Evolutionary conservation across 1,140 invertebrate genomes (phyloP).

Genomic region (Aricia agestis): DNA sequence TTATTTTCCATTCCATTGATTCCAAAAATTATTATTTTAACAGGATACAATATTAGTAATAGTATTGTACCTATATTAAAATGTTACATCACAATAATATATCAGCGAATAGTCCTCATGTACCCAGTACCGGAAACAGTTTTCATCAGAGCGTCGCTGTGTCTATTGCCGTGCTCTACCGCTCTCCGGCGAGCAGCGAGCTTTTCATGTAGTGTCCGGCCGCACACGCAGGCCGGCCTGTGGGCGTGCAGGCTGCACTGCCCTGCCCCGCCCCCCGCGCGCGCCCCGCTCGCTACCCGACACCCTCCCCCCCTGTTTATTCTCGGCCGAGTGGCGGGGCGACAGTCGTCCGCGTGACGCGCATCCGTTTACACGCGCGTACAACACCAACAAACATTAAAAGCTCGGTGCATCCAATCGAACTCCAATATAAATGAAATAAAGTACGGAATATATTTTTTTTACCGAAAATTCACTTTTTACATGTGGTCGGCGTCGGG

Average conservation of each 20-base stretch:
- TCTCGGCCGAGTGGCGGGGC: conserved; percentile 63
- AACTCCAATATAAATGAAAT: conserved; percentile 49
- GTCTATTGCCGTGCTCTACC: conserved; percentile 21
- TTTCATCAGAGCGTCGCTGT: conserved; percentile 18
- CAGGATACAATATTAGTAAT: too few relatives aligned
- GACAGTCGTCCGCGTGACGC: conserved; percentile 71
- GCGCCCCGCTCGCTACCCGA: background rate
- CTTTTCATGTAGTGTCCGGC: conserved; percentile 44
- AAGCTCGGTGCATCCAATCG: conserved; percentile 60
- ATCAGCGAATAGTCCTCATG: background rate
- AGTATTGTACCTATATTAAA: background rate
- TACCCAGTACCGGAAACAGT: conserved; percentile 17
- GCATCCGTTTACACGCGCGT: conserved; percentile 55
- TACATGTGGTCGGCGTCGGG: conserved; percentile 22
- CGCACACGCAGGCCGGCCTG: conserved; percentile 45
- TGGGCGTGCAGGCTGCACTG: conserved; percentile 68
- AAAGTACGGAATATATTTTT: conserved; percentile 32
- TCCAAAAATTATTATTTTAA: too few relatives aligned
- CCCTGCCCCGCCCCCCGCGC: conserved; percentile 44
- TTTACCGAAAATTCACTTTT: conserved; percentile 21
- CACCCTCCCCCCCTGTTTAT: conserved; percentile 60
- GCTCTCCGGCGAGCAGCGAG: conserved; percentile 22
- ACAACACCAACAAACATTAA: conserved; percentile 39
- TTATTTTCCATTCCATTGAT: too few relatives aligned
- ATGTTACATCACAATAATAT: background rate